Evolutionary conservation across 2,888 invertebrate species (phyloP), one percentile per base, ranked within the genome.

Genomic region (Junonia oenone): DNA sequence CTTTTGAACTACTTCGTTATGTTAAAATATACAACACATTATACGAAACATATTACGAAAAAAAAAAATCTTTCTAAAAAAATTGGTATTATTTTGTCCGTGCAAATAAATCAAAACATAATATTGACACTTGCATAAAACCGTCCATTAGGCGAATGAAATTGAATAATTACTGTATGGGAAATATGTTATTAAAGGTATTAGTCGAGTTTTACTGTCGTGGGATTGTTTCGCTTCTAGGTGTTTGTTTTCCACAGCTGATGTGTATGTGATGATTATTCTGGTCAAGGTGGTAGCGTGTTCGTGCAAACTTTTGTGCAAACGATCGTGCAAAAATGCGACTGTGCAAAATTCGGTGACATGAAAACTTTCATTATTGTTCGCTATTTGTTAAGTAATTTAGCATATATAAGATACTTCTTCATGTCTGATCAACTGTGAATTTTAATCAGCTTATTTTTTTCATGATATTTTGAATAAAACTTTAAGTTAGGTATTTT

Each of bases 111-210:
- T 35, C 14, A 35, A 9, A 40, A 19, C 5, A n/a, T n/a, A 11
- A 19, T 40, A 15, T 37, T 40, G 11, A 40, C 17, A 45, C 15
- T 38, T 26, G 58, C 60, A 59, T 63, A 56, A 59, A 45, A 56
- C 51, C 62, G 54, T 63, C 64, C 67, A 62, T 64, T 68, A 61
- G 58, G 58, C 62, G 65, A 67, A 59, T 64, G 64, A 68, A 72
- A 74, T 75, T 72, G 69, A 65, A 63, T 71, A 72, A 74, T 75
- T 71, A 73, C 65, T 65, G 65, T 70, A 69, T 70, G 69, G 66
- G 67, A 68, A 70, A 70, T 67, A 67, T 68, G 65, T 69, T 69
- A 72, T 68, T 69, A 66, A n/a, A n/a, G n/a, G n/a, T 64, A 61
- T 67, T 62, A 66, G 67, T 66, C 64, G 63, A 38, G 64, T 66